These are phyloP conservation scores for Cheirogaleus major DNA, from an alignment of 2,797 vertebrate genomes.

Conservation along the genomic window DNA sequence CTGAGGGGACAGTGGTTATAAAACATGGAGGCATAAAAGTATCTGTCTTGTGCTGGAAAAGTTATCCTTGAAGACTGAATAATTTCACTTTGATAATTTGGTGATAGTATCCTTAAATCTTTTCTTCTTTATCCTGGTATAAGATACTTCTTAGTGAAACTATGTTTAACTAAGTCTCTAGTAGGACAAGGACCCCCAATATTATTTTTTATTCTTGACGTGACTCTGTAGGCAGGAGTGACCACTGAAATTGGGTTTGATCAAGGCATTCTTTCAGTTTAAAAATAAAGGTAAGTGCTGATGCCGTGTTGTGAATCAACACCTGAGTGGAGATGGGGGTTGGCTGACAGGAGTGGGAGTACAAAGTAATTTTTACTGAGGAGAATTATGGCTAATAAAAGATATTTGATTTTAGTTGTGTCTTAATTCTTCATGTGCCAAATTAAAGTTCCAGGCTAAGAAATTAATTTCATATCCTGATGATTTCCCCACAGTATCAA, in stretches of 20 bases:
- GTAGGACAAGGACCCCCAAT: neutral
- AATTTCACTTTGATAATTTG: conserved; percentile 6
- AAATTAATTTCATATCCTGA: conserved; percentile 73
- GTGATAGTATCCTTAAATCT: neutral
- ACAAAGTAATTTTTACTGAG: conserved; percentile 59
- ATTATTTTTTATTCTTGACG: conserved; percentile 52
- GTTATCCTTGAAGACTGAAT: neutral
- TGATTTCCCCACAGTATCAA: conserved; percentile 69
- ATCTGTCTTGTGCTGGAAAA: neutral
- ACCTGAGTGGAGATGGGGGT: neutral
- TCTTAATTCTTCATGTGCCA: conserved; percentile 68
- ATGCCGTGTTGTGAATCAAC: conserved; percentile 12
- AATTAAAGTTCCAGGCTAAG: conserved; percentile 69
- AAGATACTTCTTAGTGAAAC: conserved; percentile 36
- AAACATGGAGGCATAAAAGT: neutral
- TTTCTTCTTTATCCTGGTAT: neutral
- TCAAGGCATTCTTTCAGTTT: neutral
- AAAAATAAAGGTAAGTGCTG: conserved; percentile 43
- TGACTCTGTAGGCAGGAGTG: conserved; percentile 20
- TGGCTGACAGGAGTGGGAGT: neutral
- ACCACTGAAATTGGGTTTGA: conserved; percentile 50
- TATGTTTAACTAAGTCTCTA: conserved; percentile 23
- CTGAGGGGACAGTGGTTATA: neutral
- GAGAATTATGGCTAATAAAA: conserved; percentile 64
- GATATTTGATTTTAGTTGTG: conserved; percentile 69